A percentile compares a stretch with the other conserved stretches of the same genome.
These are phyloP conservation scores for Chouioia cunea DNA, from an alignment of 2,888 invertebrate species.

Conservation along the genomic window DNA sequence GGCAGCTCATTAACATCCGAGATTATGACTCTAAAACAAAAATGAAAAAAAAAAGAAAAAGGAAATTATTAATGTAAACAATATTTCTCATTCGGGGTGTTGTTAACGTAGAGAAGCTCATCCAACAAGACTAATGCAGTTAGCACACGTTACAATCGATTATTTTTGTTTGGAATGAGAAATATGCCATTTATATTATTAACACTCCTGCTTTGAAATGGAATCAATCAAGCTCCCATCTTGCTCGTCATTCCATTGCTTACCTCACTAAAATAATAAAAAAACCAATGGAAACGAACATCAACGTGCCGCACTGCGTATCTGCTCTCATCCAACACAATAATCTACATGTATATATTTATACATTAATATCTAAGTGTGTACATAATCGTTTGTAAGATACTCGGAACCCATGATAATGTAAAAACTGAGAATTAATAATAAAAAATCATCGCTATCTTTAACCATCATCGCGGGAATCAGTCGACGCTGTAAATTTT, in stretches of 20 bases:
- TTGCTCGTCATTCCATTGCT: conserved; percentile 8
- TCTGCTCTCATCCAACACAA: too few species aligned
- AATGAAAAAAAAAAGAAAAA: conserved; percentile 24
- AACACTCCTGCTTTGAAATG: neutral
- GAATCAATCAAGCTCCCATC: conserved; percentile 2
- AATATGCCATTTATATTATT: neutral
- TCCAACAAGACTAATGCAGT: too few species aligned
- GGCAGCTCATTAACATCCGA: conserved; percentile 41
- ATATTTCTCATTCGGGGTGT: too few species aligned
- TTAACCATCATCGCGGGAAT: conserved; percentile 31
- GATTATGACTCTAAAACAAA: too few species aligned
- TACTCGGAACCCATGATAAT: conserved; percentile 13
- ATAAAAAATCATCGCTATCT: conserved; percentile 7
- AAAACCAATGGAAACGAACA: too few species aligned
- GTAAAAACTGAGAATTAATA: too few species aligned
- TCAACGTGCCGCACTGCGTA: too few species aligned
- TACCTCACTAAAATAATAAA: neutral
- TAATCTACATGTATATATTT: too few species aligned
- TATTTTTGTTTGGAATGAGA: neutral
- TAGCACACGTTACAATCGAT: too few species aligned
- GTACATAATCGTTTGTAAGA: conserved; percentile 28
- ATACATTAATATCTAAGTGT: conserved; percentile 24
- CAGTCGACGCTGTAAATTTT: conserved; percentile 32
- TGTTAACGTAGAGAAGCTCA: too few species aligned
- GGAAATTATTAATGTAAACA: neutral